These are phyloP conservation scores for Heliconius charithonia DNA, from an alignment of 2,888 invertebrate species.

Conservation along the genomic window DNA sequence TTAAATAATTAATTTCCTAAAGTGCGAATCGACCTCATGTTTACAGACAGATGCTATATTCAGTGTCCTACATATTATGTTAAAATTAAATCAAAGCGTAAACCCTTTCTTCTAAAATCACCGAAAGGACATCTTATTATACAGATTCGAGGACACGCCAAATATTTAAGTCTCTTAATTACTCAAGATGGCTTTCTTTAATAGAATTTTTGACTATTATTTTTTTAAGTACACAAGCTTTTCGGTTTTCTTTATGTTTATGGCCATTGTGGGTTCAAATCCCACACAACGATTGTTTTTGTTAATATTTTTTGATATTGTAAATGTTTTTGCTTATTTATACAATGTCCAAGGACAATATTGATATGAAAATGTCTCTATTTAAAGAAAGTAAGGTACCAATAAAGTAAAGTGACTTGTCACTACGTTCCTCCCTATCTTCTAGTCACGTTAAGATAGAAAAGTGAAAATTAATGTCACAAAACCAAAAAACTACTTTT, in stretches of 20 bases:
- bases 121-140: not conserved
- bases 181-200: not conserved
- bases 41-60: not conserved
- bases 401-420: too few species aligned
- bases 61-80: not conserved
- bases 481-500: too few species aligned
- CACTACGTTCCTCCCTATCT: too few species aligned
- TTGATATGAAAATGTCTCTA: not conserved
- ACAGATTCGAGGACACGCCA: not conserved
- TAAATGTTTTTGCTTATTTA: not conserved
- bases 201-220: not conserved
- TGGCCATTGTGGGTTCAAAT: not conserved
- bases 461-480: too few species aligned
- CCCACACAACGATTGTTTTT: not conserved
- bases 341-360: not conserved
- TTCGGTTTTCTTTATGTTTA: not conserved
- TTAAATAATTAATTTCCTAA: not conserved
- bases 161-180: conserved; percentile 10
- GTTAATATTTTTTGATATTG: not conserved
- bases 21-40: not conserved
- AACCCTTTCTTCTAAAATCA: not conserved
- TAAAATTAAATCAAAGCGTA: not conserved
- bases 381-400: too few species aligned
- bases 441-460: too few species aligned
- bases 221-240: not conserved